phyloP scores from a whole-genome alignment of 1,140 invertebrate genomes.

The Drosophila carrolli region DNA sequence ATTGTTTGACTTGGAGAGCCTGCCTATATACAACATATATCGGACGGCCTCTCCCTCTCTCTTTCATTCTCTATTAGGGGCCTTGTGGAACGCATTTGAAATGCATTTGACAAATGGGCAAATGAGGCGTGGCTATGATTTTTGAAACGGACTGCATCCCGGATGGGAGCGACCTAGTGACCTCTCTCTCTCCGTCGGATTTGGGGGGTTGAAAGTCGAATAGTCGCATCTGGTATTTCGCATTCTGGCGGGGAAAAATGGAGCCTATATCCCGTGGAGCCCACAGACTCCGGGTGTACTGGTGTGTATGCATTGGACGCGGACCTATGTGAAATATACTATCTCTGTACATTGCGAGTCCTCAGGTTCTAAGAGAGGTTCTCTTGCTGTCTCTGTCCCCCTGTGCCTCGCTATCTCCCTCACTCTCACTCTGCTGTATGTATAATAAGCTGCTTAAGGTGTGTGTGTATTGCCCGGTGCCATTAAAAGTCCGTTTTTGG shows the following conservation, averaged over 20 bases:
- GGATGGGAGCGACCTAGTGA: conserved; percentile 50
- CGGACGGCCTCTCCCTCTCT: background rate
- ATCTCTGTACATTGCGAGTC: conserved; percentile 15
- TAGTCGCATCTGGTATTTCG: conserved; percentile 1
- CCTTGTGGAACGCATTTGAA: conserved; percentile 70
- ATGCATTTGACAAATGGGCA: conserved; percentile 66
- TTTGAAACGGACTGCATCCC: conserved; percentile 34
- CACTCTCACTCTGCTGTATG: conserved; percentile 23
- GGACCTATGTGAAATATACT: conserved; percentile 13
- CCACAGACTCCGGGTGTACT: conserved; percentile 1
- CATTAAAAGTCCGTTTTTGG: conserved; percentile 38
- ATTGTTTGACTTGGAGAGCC: conserved; percentile 14
- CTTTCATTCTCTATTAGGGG: conserved; percentile 2
- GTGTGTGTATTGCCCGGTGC: conserved; percentile 50
- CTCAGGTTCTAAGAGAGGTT: conserved; percentile 16
- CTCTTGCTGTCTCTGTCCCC: conserved; percentile 5
- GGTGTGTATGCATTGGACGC: conserved; percentile 45
- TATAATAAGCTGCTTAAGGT: conserved; percentile 47
- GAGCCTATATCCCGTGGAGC: conserved; percentile 24
- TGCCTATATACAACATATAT: conserved; percentile 1
- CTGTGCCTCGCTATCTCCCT: background rate
- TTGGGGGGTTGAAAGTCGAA: conserved; percentile 4
- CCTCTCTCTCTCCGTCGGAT: conserved; percentile 30
- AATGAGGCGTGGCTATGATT: conserved; percentile 67
- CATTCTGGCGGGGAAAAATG: conserved; percentile 46